Base-by-base conservation (phyloP, 1,140 invertebrate genomes). In the Trypoxylus dichotomus region DNA sequence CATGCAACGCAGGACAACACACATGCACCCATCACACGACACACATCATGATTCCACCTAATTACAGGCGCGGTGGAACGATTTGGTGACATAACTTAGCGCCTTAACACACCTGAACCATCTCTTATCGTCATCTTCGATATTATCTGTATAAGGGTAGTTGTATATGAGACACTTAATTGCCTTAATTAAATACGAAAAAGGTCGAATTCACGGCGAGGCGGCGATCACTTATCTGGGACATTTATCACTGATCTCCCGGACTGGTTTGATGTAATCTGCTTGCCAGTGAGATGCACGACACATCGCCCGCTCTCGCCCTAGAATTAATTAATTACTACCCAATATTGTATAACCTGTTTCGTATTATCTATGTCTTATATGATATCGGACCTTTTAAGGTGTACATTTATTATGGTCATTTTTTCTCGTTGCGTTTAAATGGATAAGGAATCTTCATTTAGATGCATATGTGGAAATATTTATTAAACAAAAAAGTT, bases 151-250 rank as follows among this genome's bases (percentile, higher is more conserved):
- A 74, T 73, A 74, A 79, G 81, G 82, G 80, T 83, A 77, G 83
- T 82, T 82, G 83, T 83, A 82, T 83, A 83, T 84, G 82, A 80
- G 81, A 81, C 81, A 80, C 83, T 84, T 84, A 84, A 84, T 84
- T 84, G 83, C 83, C 80, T 84, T 84, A 84, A 84, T 84, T 83
- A 84, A 84, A 83, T 83, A 84, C 83, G 77, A 81, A 82, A 83
- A 84, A 84, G 80, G 79, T 82, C 79, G 80, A 82, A 84, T 79
- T 80, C 82, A 78, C 80, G 77, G 76, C 80, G 60, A 68, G 60
- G 79, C 77, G 77, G 74, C 80, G 80, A 82, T 83, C 83, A 83
- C 77, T 83, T 83, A 83, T 83, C 82, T 81, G 71, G 60, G 74
- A 79, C 82, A 79, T 81, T 83, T 83, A 83, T 83, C 82, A 74